Evolutionary conservation across 64 coral and sea anemone species (phyloP), one percentile per base, ranked within the genome.

Genomic region (Pocillopora damicornis): DNA sequence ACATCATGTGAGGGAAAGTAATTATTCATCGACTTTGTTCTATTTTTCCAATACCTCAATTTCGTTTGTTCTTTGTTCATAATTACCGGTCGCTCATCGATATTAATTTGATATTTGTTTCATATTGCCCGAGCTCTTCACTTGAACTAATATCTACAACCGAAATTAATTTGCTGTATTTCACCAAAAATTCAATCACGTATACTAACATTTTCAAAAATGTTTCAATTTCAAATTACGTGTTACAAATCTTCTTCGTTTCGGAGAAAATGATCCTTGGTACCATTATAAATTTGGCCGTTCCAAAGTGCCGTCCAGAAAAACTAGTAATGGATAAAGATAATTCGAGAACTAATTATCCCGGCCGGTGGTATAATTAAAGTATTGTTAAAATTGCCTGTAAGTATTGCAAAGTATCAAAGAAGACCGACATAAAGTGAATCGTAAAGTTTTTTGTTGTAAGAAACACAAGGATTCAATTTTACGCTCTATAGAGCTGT

Each of bases 21-120:
- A 71, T 71, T 23, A 9, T 25, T 23, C 18, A 71, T 23, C 67
- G 22, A 71, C 20, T 71, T 9, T 71, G 67, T 7, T 63, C 30
- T 35, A 26, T 81, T 60, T 35, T 67, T 67, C 42, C 35, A 38
- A 67, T 45, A 15, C 6, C 23, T 26, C n/a, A 7, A 11, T 15
- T 79, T 60, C 20, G 23, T 77, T 77, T 83, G 61, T 83, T 83
- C 61, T 67, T 83, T 83, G 35, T 37, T 67, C 60, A 8, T 37
- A 83, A 83, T 15, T 36, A 34, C 35, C 35, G 5, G 3, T 12
- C 67, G 10, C n/a, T 71, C 20, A 5, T 71, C 25, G 12, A 71
- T 25, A 11, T 9, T n/a, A 25, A 25, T 23, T 11, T 83, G 80
- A 83, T 83, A 83, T 83, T 83, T 83, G 62, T 11, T 45, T 13